Evolutionary conservation across 2,797 vertebrate species (phyloP).

Genomic region (Danio albolineatus): DNA sequence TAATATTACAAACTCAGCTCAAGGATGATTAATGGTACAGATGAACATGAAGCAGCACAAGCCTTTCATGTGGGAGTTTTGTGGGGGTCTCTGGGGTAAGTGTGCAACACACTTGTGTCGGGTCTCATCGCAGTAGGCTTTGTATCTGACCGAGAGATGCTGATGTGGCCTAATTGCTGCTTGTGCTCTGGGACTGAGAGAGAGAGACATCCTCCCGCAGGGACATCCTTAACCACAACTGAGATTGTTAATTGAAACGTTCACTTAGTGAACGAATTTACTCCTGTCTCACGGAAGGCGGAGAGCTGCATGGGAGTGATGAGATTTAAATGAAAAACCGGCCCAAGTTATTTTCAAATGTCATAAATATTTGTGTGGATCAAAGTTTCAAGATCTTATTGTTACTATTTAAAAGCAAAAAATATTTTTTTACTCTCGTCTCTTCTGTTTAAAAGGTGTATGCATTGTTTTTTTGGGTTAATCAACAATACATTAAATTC

Average conservation of each 20-base stretch:
- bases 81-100: conserved; percentile 26
- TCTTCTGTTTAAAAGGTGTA: too few species aligned
- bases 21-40: background rate
- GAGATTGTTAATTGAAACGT: conserved; percentile 59
- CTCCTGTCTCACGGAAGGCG: background rate
- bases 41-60: background rate
- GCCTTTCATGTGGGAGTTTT: conserved; percentile 22
- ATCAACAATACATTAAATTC: too few species aligned
- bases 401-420: background rate
- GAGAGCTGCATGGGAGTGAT: background rate
- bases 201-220: conserved; percentile 38
- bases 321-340: background rate
- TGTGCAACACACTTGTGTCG: conserved; percentile 22
- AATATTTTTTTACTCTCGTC: too few species aligned
- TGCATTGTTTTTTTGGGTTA: too few species aligned
- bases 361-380: too few species aligned
- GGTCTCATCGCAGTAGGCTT: conserved; percentile 33
- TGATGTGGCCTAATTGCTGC: conserved; percentile 65
- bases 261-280: conserved; percentile 14
- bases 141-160: conserved; percentile 49
- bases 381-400: background rate
- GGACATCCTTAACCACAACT: conserved; percentile 44
- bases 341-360: background rate
- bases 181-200: conserved; percentile 54
- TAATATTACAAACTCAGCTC: too few species aligned